These are phyloP conservation scores for Spea hammondii DNA, from an alignment of 2,797 vertebrate genomes.

Conservation along the genomic window DNA sequence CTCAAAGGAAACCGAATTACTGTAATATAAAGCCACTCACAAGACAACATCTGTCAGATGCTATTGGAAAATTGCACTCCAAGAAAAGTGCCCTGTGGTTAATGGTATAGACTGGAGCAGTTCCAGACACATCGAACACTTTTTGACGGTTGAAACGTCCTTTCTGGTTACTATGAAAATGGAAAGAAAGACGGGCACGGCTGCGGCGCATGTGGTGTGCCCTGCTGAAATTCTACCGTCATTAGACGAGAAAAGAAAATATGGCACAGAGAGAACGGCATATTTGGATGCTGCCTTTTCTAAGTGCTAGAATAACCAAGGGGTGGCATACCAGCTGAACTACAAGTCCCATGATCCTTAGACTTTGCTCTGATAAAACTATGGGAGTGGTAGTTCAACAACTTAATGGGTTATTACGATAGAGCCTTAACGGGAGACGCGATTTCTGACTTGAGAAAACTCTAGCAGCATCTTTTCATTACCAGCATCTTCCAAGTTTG, in stretches of 20 bases:
- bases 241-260: neutral
- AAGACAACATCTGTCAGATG: conserved; percentile 53
- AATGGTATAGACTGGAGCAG: conserved; percentile 44
- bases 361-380: neutral
- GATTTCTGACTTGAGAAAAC: too few species aligned
- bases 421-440: too few species aligned
- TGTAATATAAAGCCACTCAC: conserved; percentile 53
- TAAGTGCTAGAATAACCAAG: too few species aligned
- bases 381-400: too few species aligned
- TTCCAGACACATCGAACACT: conserved; percentile 30
- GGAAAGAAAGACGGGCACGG: neutral
- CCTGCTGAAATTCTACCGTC: neutral
- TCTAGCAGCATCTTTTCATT: too few species aligned
- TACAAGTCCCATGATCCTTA: neutral
- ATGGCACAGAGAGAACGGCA: too few species aligned
- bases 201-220: neutral
- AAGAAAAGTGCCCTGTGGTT: conserved; percentile 44
- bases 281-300: too few species aligned
- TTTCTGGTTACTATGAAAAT: conserved; percentile 30
- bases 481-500: too few species aligned
- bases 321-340: too few species aligned
- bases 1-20: conserved; percentile 51
- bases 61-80: conserved; percentile 53
- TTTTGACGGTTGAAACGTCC: conserved; percentile 30
- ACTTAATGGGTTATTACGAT: too few species aligned